Base-by-base conservation (phyloP, 1,140 invertebrate genomes). In the Reticulitermes speratus region DNA sequence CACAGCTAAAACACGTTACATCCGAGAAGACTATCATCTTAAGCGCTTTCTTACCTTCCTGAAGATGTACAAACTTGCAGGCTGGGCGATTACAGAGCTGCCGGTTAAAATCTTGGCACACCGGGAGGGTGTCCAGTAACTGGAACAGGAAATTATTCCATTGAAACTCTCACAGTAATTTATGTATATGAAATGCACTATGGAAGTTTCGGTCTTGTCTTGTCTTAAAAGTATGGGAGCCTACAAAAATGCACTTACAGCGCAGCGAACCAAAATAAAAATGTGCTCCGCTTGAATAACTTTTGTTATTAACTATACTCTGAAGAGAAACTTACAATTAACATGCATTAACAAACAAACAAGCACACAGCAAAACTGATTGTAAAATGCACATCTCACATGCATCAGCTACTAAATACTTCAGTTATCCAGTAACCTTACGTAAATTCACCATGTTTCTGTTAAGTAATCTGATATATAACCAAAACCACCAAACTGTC, bases 51-150 rank as follows among this genome's bases (percentile, higher is more conserved):
- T 94, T 92, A 98, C 97, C 96, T 95, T 97, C 96, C 93, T 96
- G 94, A 93, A 97, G 95, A 96, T 98, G 97, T 94, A 98, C 96
- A 93, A 97, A 97, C 95, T 97, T 97, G 96, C 97, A 98, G 94
- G 96, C 96, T 93, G 96, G 96, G 94, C 97, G 95, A 93, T 96
- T 96, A 94, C 97, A 98, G 93, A 96, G 95, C 93, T 97, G 96
- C 93, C 96, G 96, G 96, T 97, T 98, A 98, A 98, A 98, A 98
- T 98, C 97, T 96, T 96, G 97, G 97, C 96, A 99, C 96, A 98
- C 97, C 96, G 96, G 97, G 97, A 98, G 97, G 97, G 97, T 98
- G 97, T 97, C 97, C 97, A 98, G 97, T 97, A 98, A 98, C 97
- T 99, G 95, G 91, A 96, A 96, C 87, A 87, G 88, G 85, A 84